Base-by-base conservation (phyloP, 2,113 vertebrate genomes). In the Manacus vitellinus region DNA sequence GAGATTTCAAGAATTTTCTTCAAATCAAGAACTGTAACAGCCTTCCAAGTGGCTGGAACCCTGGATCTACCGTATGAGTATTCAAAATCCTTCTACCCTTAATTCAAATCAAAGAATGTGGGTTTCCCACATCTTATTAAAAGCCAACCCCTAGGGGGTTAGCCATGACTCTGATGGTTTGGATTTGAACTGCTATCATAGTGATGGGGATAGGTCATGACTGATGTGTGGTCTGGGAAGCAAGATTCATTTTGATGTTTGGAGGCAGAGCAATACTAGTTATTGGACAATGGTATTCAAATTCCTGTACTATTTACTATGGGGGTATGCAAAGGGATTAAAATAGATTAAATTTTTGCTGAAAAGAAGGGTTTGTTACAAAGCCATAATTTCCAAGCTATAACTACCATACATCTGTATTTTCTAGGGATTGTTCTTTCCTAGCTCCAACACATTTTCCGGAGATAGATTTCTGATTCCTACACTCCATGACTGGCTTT, bases 1-100 rank as follows among this genome's bases (percentile, higher is more conserved):
- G 49, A 82, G 52, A 91, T 92, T 74, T 95, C 68, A 89, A 81
- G 73, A 94, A 63, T 88, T 91, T 92, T 89, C 14, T 25, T 37
- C 35, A 72, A 89, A 44, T 61, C 37, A 81, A 84, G 39, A 44
- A 3, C 15, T 54, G 12, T 62, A 86, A 43, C 55, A 84, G 22
- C 14, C 19, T 90, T 73, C 43, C 14, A 20, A 51, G 75, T 41
- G n/a, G 6, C 54, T 90, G 20, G 22, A 88, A 67, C 19, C 3
- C 41, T 30, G 23, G 24, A 0, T 41, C 23, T 80, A 33, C 28
- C 37, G 4, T 46, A 65, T 35, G 21, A 35, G 59, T 74, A 23
- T 51, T 88, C 58, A 88, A 91, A 70, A 10, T 18, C 6, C 10
- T 41, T 41, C 37, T 31, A 49, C 17, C 3, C 12, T 73, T 54